Evolutionary conservation across 2,113 vertebrate species (phyloP), one percentile per base, ranked within the genome.

Genomic region (Pygathrix nemaeus): DNA sequence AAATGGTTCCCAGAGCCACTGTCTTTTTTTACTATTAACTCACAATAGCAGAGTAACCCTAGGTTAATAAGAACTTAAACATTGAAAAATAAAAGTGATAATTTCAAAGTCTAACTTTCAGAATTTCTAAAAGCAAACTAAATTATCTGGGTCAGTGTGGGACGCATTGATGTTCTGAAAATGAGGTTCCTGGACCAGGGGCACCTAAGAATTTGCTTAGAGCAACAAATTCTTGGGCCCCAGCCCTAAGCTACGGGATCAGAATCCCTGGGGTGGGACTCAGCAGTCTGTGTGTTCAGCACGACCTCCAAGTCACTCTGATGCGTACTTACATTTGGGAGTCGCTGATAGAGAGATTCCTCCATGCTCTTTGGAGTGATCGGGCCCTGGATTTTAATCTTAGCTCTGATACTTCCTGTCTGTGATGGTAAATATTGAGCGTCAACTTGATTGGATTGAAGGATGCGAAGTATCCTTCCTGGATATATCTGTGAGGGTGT

Each of bases 141-240:
- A 72, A 79, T 8, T 12, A 48, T 88, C 45, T 27, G 17, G 38
- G 16, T 12, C 17, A 43, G 25, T 7, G 0, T 5, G 12, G n/a
- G 40, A 38, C 2, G 7, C 1, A 16, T n/a, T 0, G 0, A 27
- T 9, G 3, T 13, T 16, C 64, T 76, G 40, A 45, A 30, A 84
- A 10, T 4, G 6, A 27, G n/a, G 30, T 13, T 2, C n/a, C 21
- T 38, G 9, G 10, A 21, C 4, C 3, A 48, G 32, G 1, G 0
- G 27, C 0, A 2, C 1, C 1, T 50, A 50, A 50, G 48, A 20
- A 10, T 23, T 25, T 3, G 16, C 20, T 9, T 9, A 30, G n/a
- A 40, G n/a, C 11, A 6, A 8, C 20, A 38, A 16, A 88, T 45
- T 30, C 14, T 11, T 8, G 23, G 73, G 64, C 38, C 5, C 23